Percentiles rank a stretch among this genome's conserved stretches.
phyloP scores from a whole-genome alignment of 1,140 invertebrate genomes.

The Diachasma alloeum region DNA sequence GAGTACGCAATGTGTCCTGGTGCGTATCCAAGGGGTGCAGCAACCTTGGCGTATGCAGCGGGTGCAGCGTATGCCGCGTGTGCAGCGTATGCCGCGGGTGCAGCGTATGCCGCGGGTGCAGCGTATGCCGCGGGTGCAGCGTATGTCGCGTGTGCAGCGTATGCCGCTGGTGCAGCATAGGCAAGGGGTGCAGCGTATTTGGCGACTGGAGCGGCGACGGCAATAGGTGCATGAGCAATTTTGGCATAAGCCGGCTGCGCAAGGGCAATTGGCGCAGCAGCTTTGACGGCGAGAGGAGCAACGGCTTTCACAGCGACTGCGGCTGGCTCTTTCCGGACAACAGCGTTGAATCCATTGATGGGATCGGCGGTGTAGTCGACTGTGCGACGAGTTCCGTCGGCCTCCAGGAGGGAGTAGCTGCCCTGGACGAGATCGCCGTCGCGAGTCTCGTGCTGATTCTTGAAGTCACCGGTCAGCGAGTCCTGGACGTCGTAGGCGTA shows the following conservation, averaged over 20 bases:
- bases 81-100: conserved; percentile 22
- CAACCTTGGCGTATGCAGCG: conserved; percentile 16
- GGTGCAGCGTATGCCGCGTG: conserved; percentile 26
- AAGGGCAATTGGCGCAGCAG: background rate
- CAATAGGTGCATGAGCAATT: background rate
- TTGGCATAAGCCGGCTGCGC: background rate
- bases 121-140: conserved; percentile 24
- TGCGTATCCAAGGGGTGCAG: conserved; percentile 22
- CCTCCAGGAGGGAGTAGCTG: conserved; percentile 69
- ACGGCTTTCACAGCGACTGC: conserved; percentile 24
- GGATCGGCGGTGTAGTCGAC: conserved; percentile 56
- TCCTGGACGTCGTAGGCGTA: conserved; percentile 65
- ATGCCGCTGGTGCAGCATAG: conserved; percentile 6
- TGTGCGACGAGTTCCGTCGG: conserved; percentile 71
- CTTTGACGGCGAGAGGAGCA: conserved; percentile 6
- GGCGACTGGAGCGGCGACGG: background rate
- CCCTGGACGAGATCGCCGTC: conserved; percentile 67
- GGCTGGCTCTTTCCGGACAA: conserved; percentile 36
- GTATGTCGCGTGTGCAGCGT: conserved; percentile 27
- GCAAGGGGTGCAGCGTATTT: background rate
- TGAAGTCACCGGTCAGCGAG: conserved; percentile 63
- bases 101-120: background rate
- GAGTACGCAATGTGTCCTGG: conserved; percentile 15
- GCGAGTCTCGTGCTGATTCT: conserved; percentile 66
- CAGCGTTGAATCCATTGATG: conserved; percentile 54